Base-by-base conservation (phyloP, 23 tunicate genomes). In the Ascidia mentula region DNA sequence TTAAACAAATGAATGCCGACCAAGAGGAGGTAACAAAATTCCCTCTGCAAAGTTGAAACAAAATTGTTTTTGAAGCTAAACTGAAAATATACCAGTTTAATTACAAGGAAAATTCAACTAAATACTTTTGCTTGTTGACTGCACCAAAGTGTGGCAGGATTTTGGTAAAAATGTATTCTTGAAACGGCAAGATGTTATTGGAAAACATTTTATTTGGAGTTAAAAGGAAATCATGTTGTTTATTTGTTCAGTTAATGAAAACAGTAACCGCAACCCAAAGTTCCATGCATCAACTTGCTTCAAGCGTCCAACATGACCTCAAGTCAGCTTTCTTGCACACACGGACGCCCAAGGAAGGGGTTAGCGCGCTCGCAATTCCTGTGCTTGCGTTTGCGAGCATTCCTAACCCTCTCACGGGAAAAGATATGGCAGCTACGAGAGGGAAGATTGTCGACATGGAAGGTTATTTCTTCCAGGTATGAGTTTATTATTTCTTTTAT, bases 1-100 rank as follows among this genome's bases (percentile, higher is more conserved):
- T 90, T 60, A 35, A 81, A 17, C 96, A 85, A 45, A 90, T 90
- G 96, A 40, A 38, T 24, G 39, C 75, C 12, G 89, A 90, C 36
- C 86, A 85, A 73, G 96, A 90, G 18, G 89, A 90, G 86, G 96
- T 90, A 7, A 39, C n/a, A n/a, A n/a, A n/a, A n/a, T n/a, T n/a
- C n/a, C n/a, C n/a, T n/a, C n/a, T n/a, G n/a, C n/a, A n/a, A n/a
- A n/a, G n/a, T n/a, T n/a, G n/a, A n/a, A n/a, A n/a, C n/a, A n/a
- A n/a, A n/a, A n/a, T n/a, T n/a, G n/a, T n/a, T n/a, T n/a, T n/a
- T n/a, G n/a, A n/a, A n/a, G n/a, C n/a, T n/a, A n/a, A n/a, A n/a
- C n/a, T n/a, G n/a, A n/a, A n/a, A n/a, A n/a, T n/a, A n/a, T n/a
- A n/a, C n/a, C n/a, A n/a, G n/a, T n/a, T n/a, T n/a, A n/a, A n/a